Conservation (phyloP, 2,113 vertebrate species). For the Theristicus caerulescens region DNA sequence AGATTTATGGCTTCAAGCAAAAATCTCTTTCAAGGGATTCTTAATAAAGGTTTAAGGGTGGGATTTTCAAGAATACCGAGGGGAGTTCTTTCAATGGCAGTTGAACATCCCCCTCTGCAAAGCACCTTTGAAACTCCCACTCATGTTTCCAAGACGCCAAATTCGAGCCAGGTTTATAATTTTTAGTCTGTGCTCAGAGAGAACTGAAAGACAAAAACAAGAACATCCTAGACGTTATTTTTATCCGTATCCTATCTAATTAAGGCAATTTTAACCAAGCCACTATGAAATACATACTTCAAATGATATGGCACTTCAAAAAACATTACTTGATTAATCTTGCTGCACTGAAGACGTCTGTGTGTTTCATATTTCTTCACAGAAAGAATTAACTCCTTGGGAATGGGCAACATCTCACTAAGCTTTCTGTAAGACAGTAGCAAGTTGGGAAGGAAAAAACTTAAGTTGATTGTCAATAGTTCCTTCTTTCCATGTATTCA, state of each 20-base stretch:
- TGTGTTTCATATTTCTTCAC: conserved; percentile 19
- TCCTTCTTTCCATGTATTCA: not conserved
- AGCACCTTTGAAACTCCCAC: not conserved
- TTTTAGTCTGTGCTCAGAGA: not conserved
- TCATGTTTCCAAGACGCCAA: not conserved
- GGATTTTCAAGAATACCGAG: conserved; percentile 7
- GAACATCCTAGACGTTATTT: not conserved
- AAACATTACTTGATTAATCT: not conserved
- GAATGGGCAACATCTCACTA: not conserved
- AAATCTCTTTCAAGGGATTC: conserved; percentile 50
- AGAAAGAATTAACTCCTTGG: conserved; percentile 18
- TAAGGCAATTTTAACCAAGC: not conserved
- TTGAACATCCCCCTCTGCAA: not conserved
- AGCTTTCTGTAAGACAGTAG: not conserved
- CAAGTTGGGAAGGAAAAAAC: not conserved
- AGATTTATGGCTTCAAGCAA: conserved; percentile 41
- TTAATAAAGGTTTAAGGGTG: conserved; percentile 42
- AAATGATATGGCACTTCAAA: not conserved
- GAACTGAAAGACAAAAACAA: not conserved
- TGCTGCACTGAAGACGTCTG: not conserved
- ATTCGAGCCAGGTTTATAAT: not conserved
- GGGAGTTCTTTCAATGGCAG: not conserved
- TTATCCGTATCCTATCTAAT: not conserved
- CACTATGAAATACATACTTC: not conserved
- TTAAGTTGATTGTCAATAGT: not conserved